phyloP scores from a whole-genome alignment of 2,113 vertebrate genomes.

The Crotalus horridus region DNA sequence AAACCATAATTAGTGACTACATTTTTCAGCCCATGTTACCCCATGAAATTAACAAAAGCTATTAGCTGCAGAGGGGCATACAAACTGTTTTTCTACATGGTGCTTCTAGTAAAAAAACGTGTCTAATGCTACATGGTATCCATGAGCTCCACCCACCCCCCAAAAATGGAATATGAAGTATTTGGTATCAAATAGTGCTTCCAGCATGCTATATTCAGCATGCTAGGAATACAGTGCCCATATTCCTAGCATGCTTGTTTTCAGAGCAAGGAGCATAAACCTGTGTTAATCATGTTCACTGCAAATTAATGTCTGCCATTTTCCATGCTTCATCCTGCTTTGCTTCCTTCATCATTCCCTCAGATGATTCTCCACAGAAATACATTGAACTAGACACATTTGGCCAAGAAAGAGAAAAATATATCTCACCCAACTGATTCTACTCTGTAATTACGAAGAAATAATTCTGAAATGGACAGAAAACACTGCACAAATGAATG shows the following conservation, averaged over 20 bases:
- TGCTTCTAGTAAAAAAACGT: constrained; percentile 26
- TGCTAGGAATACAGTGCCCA: not conserved
- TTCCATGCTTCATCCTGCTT: not conserved
- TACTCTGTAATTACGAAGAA: not conserved
- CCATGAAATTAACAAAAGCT: constrained; percentile 24
- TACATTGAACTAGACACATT: not conserved
- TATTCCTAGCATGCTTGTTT: not conserved
- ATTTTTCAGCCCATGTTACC: not conserved
- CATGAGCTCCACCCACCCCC: not conserved
- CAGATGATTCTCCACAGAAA: not conserved
- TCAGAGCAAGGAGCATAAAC: not conserved
- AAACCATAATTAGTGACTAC: not conserved
- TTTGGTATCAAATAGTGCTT: not conserved
- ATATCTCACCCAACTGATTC: not conserved
- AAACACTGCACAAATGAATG: not conserved
- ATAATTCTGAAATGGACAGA: not conserved
- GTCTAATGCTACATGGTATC: constrained; percentile 5
- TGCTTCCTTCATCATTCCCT: not conserved
- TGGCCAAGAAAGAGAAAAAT: not conserved
- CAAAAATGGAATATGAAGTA: not conserved
- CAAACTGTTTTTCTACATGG: constrained; percentile 41
- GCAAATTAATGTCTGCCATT: not conserved
- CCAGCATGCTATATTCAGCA: not conserved
- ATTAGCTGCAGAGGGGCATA: constrained; percentile 9
- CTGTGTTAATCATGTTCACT: not conserved